Percentiles rank a stretch among this genome's conserved stretches.
Evolutionary conservation across 1,140 invertebrate genomes (phyloP).

Genomic region (Whitmania pigra): DNA sequence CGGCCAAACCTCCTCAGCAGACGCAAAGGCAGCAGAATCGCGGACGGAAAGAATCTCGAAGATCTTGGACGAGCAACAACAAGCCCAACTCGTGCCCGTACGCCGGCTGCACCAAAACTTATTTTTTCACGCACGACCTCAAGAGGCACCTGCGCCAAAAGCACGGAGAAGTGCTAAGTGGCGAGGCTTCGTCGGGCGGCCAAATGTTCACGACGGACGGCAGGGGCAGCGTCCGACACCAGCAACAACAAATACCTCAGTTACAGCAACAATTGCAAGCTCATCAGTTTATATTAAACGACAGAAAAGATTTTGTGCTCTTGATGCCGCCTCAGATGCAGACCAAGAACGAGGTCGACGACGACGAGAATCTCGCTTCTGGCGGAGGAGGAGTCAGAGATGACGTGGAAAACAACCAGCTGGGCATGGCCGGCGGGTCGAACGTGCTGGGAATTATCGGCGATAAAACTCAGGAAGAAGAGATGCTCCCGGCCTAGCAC

Average conservation of each 20-base stretch:
- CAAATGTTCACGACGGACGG: background rate
- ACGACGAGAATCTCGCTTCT: background rate
- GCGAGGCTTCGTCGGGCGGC: background rate
- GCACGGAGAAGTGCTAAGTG: conserved; percentile 5
- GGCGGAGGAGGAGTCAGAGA: background rate
- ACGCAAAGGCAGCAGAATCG: conserved; percentile 3
- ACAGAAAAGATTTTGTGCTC: background rate
- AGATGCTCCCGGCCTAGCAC: background rate
- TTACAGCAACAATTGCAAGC: conserved; percentile 9
- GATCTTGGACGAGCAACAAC: conserved; percentile 24
- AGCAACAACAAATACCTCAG: conserved; percentile 1
- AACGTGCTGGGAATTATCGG: background rate
- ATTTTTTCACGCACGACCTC: conserved; percentile 24
- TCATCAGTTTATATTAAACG: background rate
- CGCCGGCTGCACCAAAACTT: conserved; percentile 19
- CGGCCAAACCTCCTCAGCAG: background rate
- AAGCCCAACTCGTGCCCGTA: conserved; percentile 21
- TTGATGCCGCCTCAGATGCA: background rate
- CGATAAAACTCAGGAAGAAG: conserved; percentile 6
- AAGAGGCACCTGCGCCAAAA: conserved; percentile 22
- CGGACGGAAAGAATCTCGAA: conserved; percentile 14
- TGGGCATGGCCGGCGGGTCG: background rate
- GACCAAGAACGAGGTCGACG: background rate
- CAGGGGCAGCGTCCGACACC: background rate
- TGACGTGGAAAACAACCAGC: background rate